Evolutionary conservation across 2,888 invertebrate species (phyloP).

Genomic region (Rapana venosa): DNA sequence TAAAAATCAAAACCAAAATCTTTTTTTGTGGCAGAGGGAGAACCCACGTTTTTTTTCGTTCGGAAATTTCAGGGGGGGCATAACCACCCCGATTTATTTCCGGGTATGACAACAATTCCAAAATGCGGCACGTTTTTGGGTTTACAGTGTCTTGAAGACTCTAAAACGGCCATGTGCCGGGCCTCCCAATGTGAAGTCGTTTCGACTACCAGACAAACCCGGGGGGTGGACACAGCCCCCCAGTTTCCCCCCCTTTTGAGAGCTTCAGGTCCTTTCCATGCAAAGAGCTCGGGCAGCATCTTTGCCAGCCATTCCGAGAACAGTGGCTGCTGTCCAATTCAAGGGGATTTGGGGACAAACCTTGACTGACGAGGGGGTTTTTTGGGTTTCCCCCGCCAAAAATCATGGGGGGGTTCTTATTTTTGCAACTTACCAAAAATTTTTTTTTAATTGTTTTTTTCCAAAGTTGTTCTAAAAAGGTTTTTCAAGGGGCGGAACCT

Average conservation of each 20-base stretch:
- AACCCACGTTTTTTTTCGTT: too few species aligned
- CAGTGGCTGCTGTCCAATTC: constrained; percentile 3
- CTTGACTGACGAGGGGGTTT: neutral
- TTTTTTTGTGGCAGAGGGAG: too few species aligned
- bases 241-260: neutral
- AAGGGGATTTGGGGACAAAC: neutral
- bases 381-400: neutral
- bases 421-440: neutral
- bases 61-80: too few species aligned
- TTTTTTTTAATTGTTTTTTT: neutral
- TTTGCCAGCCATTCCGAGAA: constrained; percentile 13
- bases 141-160: too few species aligned
- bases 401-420: constrained; percentile 1
- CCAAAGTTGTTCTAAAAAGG: neutral
- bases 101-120: too few species aligned
- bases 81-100: too few species aligned
- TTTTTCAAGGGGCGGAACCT: neutral
- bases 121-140: too few species aligned
- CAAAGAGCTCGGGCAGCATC: neutral
- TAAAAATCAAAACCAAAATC: too few species aligned
- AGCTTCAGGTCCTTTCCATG: neutral
- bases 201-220: too few species aligned
- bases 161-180: too few species aligned
- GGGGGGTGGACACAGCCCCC: too few species aligned
- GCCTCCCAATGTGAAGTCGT: too few species aligned